Percentiles rank a stretch among this genome's conserved stretches.
phyloP scores from a whole-genome alignment of 2,113 vertebrate species.

The Cnemophilus loriae region DNA sequence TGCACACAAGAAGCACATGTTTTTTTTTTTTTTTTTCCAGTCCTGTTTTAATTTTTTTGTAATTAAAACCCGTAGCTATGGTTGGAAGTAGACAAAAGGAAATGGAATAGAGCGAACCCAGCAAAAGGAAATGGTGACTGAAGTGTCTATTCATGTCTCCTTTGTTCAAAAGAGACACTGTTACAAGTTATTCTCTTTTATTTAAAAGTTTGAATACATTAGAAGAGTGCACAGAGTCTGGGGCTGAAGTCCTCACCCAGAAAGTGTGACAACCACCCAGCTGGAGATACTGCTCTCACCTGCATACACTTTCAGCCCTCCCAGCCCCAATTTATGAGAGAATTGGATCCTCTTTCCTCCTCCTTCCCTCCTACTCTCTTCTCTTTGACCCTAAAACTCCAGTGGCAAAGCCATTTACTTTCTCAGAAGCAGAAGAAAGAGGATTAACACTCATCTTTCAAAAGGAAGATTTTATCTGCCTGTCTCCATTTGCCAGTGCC shows the following conservation, averaged over 20 bases:
- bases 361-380: background rate
- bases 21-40: background rate
- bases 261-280: background rate
- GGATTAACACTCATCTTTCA: background rate
- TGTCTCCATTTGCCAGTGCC: background rate
- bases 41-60: background rate
- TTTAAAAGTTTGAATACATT: background rate
- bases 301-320: background rate
- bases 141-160: background rate
- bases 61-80: background rate
- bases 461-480: background rate
- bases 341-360: background rate
- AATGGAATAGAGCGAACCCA: background rate
- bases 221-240: background rate
- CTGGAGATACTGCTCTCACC: background rate
- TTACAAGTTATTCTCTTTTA: background rate
- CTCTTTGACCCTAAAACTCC: background rate
- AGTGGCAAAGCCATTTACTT: background rate
- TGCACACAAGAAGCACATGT: background rate
- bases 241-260: background rate
- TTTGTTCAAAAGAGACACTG: background rate
- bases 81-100: background rate
- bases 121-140: background rate
- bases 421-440: background rate
- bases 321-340: background rate